These are phyloP conservation scores for Spilosoma lubricipeda DNA, from an alignment of 2,888 invertebrate species.

Conservation along the genomic window DNA sequence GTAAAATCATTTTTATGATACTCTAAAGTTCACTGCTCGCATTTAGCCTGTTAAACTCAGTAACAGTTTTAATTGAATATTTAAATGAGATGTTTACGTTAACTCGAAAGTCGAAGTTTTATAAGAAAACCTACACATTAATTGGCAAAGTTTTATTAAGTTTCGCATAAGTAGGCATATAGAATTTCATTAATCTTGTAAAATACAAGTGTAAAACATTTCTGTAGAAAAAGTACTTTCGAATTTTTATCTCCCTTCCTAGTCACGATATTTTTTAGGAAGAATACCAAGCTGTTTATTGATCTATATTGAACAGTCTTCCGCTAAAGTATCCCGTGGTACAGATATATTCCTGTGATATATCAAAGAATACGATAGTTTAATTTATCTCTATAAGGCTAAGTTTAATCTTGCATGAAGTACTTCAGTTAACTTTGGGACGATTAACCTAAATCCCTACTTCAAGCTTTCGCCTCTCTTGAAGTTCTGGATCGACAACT, in stretches of 20 bases:
- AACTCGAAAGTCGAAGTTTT: slow-evolving; percentile 15
- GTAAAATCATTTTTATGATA: slow-evolving; percentile 11
- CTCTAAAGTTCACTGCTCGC: slow-evolving; percentile 32
- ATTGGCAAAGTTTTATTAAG: slow-evolving; percentile 19
- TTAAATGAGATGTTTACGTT: slow-evolving; percentile 27
- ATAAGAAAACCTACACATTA: slow-evolving; percentile 2
- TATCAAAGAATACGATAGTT: too few relatives aligned
- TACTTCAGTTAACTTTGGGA: background rate
- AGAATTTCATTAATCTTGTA: too few relatives aligned
- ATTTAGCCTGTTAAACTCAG: slow-evolving; percentile 30
- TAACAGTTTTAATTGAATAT: slow-evolving; percentile 42
- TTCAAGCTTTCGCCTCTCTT: background rate
- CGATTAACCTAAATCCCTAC: background rate
- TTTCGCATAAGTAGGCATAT: background rate
- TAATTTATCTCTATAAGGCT: too few relatives aligned
- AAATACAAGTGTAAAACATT: too few relatives aligned
- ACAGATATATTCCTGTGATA: too few relatives aligned
- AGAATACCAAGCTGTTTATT: too few relatives aligned
- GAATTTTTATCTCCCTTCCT: too few relatives aligned
- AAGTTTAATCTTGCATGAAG: too few relatives aligned
- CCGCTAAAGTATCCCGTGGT: too few relatives aligned
- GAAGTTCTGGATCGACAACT: background rate
- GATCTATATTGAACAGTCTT: too few relatives aligned
- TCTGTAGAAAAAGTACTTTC: too few relatives aligned
- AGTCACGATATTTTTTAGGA: too few relatives aligned